Conservation (phyloP, 2,113 vertebrate species). For the Rattus rattus region DNA sequence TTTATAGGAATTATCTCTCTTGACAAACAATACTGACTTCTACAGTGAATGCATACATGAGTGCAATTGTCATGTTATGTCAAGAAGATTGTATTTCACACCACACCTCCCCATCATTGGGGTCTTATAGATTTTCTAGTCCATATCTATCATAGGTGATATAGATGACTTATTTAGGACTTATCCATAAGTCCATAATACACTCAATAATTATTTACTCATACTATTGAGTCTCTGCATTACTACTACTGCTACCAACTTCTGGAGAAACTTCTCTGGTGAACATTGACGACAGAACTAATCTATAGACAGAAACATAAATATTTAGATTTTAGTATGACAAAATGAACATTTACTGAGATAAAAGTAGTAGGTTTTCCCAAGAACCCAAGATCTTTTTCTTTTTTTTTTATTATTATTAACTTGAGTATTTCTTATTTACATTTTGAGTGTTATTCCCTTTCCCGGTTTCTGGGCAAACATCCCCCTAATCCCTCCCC, state of each 20-base stretch:
- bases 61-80: neutral
- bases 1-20: neutral
- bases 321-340: too few relatives aligned
- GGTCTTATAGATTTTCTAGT: neutral
- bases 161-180: neutral
- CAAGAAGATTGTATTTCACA: neutral
- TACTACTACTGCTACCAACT: neutral
- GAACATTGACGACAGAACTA: neutral
- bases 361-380: too few relatives aligned
- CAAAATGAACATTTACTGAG: too few relatives aligned
- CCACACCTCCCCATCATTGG: neutral
- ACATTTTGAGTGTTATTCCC: too few relatives aligned
- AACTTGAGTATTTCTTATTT: too few relatives aligned
- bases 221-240: neutral
- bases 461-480: too few relatives aligned
- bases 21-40: neutral
- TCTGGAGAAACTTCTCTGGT: neutral
- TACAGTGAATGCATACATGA: neutral
- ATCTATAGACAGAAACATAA: neutral
- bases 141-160: neutral
- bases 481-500: too few relatives aligned
- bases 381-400: too few relatives aligned
- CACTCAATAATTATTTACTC: neutral
- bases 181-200: too few relatives aligned
- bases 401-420: too few relatives aligned